These are phyloP conservation scores for Clarias batrachus DNA, from an alignment of 2,113 vertebrate genomes.

Conservation along the genomic window DNA sequence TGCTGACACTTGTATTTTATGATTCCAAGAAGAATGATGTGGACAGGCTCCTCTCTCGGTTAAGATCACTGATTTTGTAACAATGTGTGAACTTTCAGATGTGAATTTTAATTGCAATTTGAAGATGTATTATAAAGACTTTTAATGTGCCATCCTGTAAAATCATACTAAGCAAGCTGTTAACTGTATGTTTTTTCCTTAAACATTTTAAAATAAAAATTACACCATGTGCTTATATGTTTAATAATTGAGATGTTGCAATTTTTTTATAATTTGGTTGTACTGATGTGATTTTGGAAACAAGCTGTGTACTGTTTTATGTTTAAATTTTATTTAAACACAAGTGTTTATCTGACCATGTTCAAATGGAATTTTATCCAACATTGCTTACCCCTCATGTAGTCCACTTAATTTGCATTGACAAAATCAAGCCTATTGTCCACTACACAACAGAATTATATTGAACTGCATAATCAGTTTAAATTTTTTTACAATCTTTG, in stretches of 20 bases:
- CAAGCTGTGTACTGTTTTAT: not conserved
- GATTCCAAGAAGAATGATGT: not conserved
- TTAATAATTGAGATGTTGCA: not conserved
- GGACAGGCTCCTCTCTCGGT: not conserved
- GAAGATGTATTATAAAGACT: slow-evolving; percentile 2
- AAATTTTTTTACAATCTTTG: not conserved
- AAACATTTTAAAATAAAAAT: not conserved
- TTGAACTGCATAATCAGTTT: not conserved
- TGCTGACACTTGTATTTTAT: not conserved
- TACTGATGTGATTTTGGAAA: not conserved
- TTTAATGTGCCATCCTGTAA: slow-evolving; percentile 27
- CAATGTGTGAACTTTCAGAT: not conserved
- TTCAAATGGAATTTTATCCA: not conserved
- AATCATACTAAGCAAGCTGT: not conserved
- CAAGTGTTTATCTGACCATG: not conserved
- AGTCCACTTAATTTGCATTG: not conserved
- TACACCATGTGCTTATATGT: slow-evolving; percentile 1
- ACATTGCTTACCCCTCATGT: not conserved
- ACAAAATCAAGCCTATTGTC: not conserved
- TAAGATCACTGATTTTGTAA: not conserved
- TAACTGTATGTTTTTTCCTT: slow-evolving; percentile 23
- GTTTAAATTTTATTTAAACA: not conserved
- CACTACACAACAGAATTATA: not conserved
- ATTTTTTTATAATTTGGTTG: not conserved
- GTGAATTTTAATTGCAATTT: slow-evolving; percentile 29